Evolutionary conservation across 2,113 vertebrate genomes (phyloP).

Genomic region (Dromiciops gliroides): DNA sequence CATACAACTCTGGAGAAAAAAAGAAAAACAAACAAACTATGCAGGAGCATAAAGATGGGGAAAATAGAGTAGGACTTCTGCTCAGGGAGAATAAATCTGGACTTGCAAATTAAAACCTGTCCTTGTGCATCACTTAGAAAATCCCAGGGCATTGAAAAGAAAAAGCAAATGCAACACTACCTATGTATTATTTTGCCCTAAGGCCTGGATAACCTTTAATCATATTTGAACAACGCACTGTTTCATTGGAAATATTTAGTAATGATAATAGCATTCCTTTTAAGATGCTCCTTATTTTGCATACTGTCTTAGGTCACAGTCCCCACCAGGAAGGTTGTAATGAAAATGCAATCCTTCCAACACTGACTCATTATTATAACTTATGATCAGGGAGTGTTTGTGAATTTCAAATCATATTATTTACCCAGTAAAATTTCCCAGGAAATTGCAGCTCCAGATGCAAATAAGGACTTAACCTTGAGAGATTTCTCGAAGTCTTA

Average conservation of each 20-base stretch:
- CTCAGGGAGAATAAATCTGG: background rate
- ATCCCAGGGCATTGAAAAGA: background rate
- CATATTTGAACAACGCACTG: background rate
- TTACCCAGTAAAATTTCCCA: background rate
- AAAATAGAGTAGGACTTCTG: background rate
- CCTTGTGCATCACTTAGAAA: background rate
- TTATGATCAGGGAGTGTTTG: background rate
- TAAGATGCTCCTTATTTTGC: background rate
- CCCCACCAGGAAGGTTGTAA: background rate
- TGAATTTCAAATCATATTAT: background rate
- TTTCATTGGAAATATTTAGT: background rate
- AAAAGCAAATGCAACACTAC: background rate
- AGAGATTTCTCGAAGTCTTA: background rate
- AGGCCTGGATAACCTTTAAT: background rate
- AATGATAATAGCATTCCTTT: background rate
- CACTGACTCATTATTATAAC: background rate
- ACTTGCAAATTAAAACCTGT: background rate
- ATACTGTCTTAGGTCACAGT: background rate
- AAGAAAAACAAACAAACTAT: no score
- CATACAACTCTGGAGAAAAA: fast-evolving
- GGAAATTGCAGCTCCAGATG: background rate
- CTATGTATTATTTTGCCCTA: background rate
- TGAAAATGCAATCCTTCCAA: background rate
- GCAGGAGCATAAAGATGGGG: no score
- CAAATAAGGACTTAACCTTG: background rate